Base-by-base conservation (phyloP, 2,113 vertebrate species). In the Rhinogobius similis region DNA sequence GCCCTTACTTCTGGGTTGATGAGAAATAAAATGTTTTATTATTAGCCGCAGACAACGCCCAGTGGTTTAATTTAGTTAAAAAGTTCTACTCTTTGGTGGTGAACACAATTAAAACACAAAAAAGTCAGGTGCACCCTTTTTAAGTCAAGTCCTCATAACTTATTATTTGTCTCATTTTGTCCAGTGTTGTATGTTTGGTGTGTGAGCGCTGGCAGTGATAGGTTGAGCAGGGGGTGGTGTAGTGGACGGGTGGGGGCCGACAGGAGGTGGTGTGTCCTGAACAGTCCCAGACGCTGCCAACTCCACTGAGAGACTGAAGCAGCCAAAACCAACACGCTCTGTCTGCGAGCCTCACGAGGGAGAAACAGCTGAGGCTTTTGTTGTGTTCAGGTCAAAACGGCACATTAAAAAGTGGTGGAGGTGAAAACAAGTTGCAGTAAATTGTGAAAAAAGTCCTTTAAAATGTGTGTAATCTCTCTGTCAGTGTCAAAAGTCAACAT, bases 251-350 rank as follows among this genome's bases (percentile, higher is more conserved):
- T 80, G 78, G 68, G 65, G 74, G 81, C 70, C 52, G 66, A 80
- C 87, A 86, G 73, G 76, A 78, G 81, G 75, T 63, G 43, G 77
- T 75, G 78, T 81, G 80, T 88, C 78, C 76, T 83, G 61, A 76
- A 66, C 75, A 78, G 77, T 76, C 77, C 78, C 76, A 86, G 78
- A 79, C 68, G 43, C 70, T 75, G 83, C 79, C 68, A 90, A 90
- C 70, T 81, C 69, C 82, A 84, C 39, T 53, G 76, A 79, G 78
- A 53, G 70, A 73, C 75, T 59, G 70, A n/a, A 65, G 68, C 58
- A 68, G 89, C 90, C 89, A 90, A 88, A 90, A 85, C 75, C 84
- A 90, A 91, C 90, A 91, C 58, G 73, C 72, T 44, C 23, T 16
- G 66, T 86, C 77, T 87, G 73, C 66, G 82, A 77, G 82, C 62